Evolutionary conservation across 2,113 vertebrate genomes (phyloP), one percentile per base, ranked within the genome.

Genomic region (Cebidichthys violaceus): DNA sequence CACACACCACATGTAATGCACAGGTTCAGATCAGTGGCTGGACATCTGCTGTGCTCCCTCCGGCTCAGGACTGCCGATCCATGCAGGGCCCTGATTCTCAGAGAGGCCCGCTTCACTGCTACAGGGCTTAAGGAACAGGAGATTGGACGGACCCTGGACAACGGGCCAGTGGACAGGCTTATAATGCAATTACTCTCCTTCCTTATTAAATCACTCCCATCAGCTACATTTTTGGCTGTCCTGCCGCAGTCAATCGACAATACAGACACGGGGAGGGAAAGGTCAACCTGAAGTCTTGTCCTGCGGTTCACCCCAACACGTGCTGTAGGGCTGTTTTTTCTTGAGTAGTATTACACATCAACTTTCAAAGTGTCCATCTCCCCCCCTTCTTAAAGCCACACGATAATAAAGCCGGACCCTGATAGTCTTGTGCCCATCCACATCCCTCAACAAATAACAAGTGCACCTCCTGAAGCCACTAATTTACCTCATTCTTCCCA

Each of bases 121-220:
- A 43, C 54, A 33, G 61, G 74, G 74, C 77, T 86, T 82, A 75
- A 77, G 67, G 82, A 80, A 87, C 81, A 84, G 80, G 81, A 93
- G 85, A 89, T 89, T 85, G 79, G 85, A 90, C 75, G 84, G 70
- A 74, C 64, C 31, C 37, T 11, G 81, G 90, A 92, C 91, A 90
- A 84, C 77, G 76, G 81, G 66, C 80, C 73, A 84, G 75, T 77
- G 79, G 88, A 92, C 87, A 74, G 75, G 68, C 83, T 90, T 82
- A 79, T 92, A 87, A 92, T 90, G 76, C 64, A 92, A 92, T 93
- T 90, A 91, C 81, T 52, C 57, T 6, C 71, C 91, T 93, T 94
- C 90, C 92, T 93, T 90, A 93, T 93, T 90, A 79, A 88, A 93
- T 93, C 86, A 90, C 61, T 81, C 50, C 24, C 67, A 86, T 89